A percentile compares a stretch with the other conserved stretches of the same genome.
Conservation (phyloP, 2,797 vertebrate genomes). For the Enteromius viviparus region DNA sequence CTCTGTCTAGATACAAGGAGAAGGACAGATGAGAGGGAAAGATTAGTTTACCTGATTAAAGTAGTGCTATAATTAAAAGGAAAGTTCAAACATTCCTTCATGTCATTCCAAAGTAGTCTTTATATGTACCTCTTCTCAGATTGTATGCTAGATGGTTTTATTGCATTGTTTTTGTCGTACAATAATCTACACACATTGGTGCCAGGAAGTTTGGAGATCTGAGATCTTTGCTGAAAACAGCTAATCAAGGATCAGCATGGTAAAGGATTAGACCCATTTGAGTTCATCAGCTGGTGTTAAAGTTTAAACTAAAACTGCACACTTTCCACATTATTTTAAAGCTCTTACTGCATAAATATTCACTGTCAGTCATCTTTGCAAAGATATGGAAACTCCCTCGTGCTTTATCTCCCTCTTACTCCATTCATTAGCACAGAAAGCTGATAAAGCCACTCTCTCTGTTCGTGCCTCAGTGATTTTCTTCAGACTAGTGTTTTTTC, state of each 20-base stretch:
- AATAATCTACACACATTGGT: background rate
- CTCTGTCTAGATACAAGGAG: constrained; percentile 47
- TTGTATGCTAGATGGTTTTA: background rate
- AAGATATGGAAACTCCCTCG: background rate
- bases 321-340: constrained; percentile 21
- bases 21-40: background rate
- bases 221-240: background rate
- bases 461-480: constrained; percentile 19
- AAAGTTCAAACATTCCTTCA: background rate
- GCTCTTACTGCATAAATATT: constrained; percentile 9
- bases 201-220: background rate
- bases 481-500: background rate
- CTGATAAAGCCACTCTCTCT: constrained; percentile 19
- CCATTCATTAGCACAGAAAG: constrained; percentile 26
- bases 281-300: background rate
- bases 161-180: background rate
- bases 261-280: background rate
- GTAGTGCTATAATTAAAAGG: background rate
- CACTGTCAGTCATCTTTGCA: background rate
- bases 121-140: background rate
- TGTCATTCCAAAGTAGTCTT: background rate
- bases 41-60: background rate
- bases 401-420: constrained; percentile 37
- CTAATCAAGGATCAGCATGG: background rate
- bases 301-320: constrained; percentile 17